Evolutionary conservation across 2,113 vertebrate species (phyloP).

Genomic region (Cheilinus undulatus): DNA sequence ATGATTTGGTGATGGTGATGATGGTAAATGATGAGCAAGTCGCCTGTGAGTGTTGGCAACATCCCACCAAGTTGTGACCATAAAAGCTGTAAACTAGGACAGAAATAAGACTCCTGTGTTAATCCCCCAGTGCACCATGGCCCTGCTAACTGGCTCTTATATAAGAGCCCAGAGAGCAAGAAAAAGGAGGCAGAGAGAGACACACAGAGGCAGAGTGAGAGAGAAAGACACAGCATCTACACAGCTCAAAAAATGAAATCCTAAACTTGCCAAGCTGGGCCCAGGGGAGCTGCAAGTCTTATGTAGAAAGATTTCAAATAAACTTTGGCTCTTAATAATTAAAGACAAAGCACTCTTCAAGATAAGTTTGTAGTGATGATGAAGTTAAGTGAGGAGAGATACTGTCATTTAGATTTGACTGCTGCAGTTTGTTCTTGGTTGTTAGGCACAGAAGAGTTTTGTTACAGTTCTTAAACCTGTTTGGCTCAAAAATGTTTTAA

Average conservation of each 20-base stretch:
- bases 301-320: slow-evolving; percentile 72
- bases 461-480: neutral
- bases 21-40: slow-evolving; percentile 60
- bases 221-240: slow-evolving; percentile 46
- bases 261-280: slow-evolving; percentile 60
- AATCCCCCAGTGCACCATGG: slow-evolving; percentile 74
- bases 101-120: slow-evolving; percentile 72
- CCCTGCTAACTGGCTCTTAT: slow-evolving; percentile 80
- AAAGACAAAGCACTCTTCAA: slow-evolving; percentile 66
- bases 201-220: slow-evolving; percentile 43
- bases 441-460: neutral
- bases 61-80: slow-evolving; percentile 57
- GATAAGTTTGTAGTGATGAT: slow-evolving; percentile 35
- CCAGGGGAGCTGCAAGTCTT: slow-evolving; percentile 64
- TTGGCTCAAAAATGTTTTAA: neutral
- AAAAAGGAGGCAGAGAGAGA: slow-evolving; percentile 55
- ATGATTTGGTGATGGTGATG: slow-evolving; percentile 61
- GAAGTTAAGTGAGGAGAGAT: slow-evolving; percentile 28
- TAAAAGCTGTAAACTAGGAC: slow-evolving; percentile 73
- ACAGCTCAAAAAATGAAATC: slow-evolving; percentile 70
- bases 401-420: slow-evolving; percentile 34
- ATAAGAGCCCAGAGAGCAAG: slow-evolving; percentile 73
- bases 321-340: slow-evolving; percentile 73
- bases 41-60: slow-evolving; percentile 25
- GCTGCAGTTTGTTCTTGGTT: slow-evolving; percentile 5